Evolutionary conservation across 2,113 vertebrate species (phyloP), one percentile per base, ranked within the genome.

Genomic region (Sporophila hypoxantha): DNA sequence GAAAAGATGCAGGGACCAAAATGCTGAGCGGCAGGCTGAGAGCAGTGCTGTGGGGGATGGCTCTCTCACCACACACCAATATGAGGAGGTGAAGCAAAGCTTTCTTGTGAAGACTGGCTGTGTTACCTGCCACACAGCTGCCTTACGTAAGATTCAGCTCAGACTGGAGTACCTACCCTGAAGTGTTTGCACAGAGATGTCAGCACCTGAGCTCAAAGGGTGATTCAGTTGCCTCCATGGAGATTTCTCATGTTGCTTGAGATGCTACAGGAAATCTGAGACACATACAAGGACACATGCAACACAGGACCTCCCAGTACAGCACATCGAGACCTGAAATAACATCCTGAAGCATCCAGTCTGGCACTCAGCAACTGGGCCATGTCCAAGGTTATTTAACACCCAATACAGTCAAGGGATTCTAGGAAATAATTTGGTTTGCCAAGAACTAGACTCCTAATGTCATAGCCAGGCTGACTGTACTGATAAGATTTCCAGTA

Each of bases 41-140:
- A 9, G 0, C 36, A 34, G 29, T 44, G 19, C n/a, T 29, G 15
- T 0, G 1, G 17, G 36, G 19, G 13, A 36, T 47, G 44, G 25
- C 37, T 84, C 7, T 76, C 25, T 32, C 34, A 29, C 12, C 27
- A 25, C 16, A 34, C 9, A 25, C 10, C 49, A 61, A 25, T 3
- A 23, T 8, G 5, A 4, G 25, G 37, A 86, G 36, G n/a, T 53
- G 26, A 62, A 77, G 36, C 32, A 82, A 47, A 68, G 8, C 36
- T 47, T 55, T 52, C 12, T 10, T 55, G 21, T 23, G 53, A 34
- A 50, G 42, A 14, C 39, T 39, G 53, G 12, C 21, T 47, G 6
- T 47, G 25, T 21, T 73, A 37, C 42, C 47, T 78, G 32, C 20
- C 62, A 44, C 34, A 32, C 8, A 71, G 9, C 13, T 73, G 50